Conservation (phyloP, 2,888 invertebrate species). For the Drosophila bunnanda region DNA sequence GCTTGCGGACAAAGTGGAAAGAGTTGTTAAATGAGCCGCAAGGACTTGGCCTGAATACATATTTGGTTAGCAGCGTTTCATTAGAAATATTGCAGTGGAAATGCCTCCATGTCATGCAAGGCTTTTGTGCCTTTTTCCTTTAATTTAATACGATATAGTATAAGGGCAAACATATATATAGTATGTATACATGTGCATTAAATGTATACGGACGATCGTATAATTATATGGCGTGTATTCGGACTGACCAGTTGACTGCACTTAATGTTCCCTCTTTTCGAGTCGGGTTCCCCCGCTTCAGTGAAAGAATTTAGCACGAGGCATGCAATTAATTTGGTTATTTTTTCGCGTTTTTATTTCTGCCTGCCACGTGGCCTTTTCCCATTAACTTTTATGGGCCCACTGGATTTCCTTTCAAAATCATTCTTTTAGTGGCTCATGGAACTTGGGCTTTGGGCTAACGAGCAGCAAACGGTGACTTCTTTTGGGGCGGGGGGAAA, state of each 20-base stretch:
- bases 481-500: background rate
- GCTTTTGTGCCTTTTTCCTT: slow-evolving; percentile 18
- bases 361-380: slow-evolving; percentile 33
- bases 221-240: slow-evolving; percentile 67
- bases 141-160: slow-evolving; percentile 21
- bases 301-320: slow-evolving; percentile 70
- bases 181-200: slow-evolving; percentile 27
- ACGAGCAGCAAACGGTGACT: slow-evolving; percentile 8
- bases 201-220: slow-evolving; percentile 54
- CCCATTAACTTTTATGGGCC: slow-evolving; percentile 35
- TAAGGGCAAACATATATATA: slow-evolving; percentile 24
- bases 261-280: slow-evolving; percentile 57
- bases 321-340: slow-evolving; percentile 63
- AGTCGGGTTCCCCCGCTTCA: slow-evolving; percentile 3
- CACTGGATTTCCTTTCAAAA: slow-evolving; percentile 20
- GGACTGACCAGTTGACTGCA: slow-evolving; percentile 63
- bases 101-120: slow-evolving; percentile 71
- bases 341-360: slow-evolving; percentile 5
- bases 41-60: slow-evolving; percentile 67
- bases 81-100: slow-evolving; percentile 56
- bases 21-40: slow-evolving; percentile 63
- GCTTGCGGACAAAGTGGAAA: slow-evolving; percentile 58
- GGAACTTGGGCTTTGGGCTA: slow-evolving; percentile 13
- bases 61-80: slow-evolving; percentile 26
- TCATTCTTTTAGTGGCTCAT: slow-evolving; percentile 20